Percentiles rank a stretch among this genome's conserved stretches.
Conservation (phyloP, 2,888 invertebrate species). For the Hemithea aestivaria region DNA sequence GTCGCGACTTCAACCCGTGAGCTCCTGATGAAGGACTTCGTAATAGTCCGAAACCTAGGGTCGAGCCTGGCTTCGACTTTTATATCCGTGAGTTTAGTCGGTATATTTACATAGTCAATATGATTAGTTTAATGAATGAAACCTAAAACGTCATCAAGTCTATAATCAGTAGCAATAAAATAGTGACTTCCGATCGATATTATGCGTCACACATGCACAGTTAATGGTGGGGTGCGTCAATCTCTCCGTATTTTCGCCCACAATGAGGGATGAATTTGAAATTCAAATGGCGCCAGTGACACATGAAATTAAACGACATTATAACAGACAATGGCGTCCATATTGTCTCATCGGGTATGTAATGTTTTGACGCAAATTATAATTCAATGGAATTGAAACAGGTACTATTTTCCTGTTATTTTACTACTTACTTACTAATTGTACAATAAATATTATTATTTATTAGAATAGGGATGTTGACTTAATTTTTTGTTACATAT, state of each 20-base stretch:
- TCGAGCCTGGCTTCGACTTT: too few species aligned
- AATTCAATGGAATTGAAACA: conserved; percentile 26
- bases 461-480: too few species aligned
- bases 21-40: too few species aligned
- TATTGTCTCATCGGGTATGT: conserved; percentile 1
- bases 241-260: conserved; percentile 39
- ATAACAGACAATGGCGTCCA: conserved; percentile 39
- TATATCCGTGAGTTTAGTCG: too few species aligned
- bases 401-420: conserved; percentile 36
- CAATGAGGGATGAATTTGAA: conserved; percentile 58
- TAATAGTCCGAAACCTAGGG: too few species aligned
- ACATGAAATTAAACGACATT: conserved; percentile 59
- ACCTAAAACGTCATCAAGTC: background rate
- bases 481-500: too few species aligned
- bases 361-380: conserved; percentile 25
- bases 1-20: too few species aligned
- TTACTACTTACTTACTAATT: background rate
- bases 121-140: too few species aligned
- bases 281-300: conserved; percentile 59
- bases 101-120: too few species aligned
- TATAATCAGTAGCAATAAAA: background rate
- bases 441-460: too few species aligned
- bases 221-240: conserved; percentile 28
- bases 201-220: conserved; percentile 13
- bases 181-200: background rate